Evolutionary conservation across 2,888 invertebrate species (phyloP), one percentile per base, ranked within the genome.

Genomic region (Ophion costatus): DNA sequence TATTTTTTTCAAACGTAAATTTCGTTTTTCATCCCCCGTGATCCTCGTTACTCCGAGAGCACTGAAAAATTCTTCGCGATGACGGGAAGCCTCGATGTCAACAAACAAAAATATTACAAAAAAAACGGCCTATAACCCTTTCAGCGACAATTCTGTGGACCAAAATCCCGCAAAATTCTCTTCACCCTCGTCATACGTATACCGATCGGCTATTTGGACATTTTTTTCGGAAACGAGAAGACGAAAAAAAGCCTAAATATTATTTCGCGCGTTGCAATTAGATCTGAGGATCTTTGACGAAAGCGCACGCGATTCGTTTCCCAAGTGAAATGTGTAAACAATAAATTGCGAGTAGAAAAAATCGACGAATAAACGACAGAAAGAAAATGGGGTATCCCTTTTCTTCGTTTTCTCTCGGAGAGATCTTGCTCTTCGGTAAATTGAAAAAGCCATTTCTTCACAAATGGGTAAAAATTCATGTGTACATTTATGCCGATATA

Each of bases 71-170:
- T 24, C 57, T 70, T 70, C 51, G 63, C 64, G 20, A 63, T 64
- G 20, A 59, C 24, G 51, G 70, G 20, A 33, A 63, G 38, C 73
- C 61, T 42, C 9, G 24, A 63, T 29, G 61, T 45, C 6, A n/a
- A 73, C 20, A 61, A 75, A 20, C 7, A 29, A 64, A 29, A 75
- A 75, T 7, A 22, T n/a, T n/a, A 29, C 17, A 63, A 70, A 2
- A 42, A 6, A 1, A 71, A 76, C 76, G 84, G 84, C 84, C 84
- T 84, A 84, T 57, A 51, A 81, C 33, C 38, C 33, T 77, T 61
- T 64, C 66, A 76, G 81, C 42, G 63, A 73, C 70, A 66, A 59
- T 69, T 69, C 11, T 64, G 64, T 69, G 84, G 77, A 79, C 75
- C 83, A 76, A 79, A 80, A 84, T 77, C 76, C 71, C 61, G 80